phyloP scores from a whole-genome alignment of 2,113 vertebrate genomes.

The Abramis brama region DNA sequence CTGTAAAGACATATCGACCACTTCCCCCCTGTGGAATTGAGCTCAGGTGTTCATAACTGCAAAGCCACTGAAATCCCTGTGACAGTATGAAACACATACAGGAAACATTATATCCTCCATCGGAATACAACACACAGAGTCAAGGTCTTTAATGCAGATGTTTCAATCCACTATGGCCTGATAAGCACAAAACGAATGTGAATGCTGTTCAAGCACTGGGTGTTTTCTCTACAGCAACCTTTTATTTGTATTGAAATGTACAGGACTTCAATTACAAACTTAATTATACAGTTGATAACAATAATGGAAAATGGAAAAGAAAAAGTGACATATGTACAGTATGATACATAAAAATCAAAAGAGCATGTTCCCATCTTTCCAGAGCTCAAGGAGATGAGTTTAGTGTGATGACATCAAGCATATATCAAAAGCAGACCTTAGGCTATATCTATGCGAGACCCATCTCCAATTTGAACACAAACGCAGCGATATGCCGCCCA shows the following conservation, averaged over 20 bases:
- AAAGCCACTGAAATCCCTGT: slow-evolving; percentile 39
- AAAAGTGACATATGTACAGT: neutral
- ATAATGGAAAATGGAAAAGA: too few species aligned
- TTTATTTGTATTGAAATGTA: neutral
- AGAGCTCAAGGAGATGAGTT: neutral
- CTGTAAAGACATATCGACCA: slow-evolving; percentile 42
- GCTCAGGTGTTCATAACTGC: slow-evolving; percentile 35
- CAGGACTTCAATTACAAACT: neutral
- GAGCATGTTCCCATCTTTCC: neutral
- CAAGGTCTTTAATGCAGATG: neutral
- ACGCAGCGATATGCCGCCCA: neutral
- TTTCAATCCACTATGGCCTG: neutral
- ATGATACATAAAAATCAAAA: neutral
- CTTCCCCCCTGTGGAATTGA: neutral
- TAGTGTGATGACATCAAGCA: neutral
- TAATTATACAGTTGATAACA: neutral
- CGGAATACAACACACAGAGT: neutral
- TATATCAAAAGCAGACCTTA: neutral
- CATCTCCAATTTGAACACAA: slow-evolving; percentile 1
- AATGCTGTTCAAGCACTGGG: neutral
- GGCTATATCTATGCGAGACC: neutral
- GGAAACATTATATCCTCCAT: slow-evolving; percentile 19
- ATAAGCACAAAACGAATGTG: neutral
- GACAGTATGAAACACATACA: slow-evolving; percentile 26
- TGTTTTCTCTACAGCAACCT: too few species aligned